Evolutionary conservation across 2,797 vertebrate species (phyloP), one percentile per base, ranked within the genome.

Genomic region (Austrolebias charrua): DNA sequence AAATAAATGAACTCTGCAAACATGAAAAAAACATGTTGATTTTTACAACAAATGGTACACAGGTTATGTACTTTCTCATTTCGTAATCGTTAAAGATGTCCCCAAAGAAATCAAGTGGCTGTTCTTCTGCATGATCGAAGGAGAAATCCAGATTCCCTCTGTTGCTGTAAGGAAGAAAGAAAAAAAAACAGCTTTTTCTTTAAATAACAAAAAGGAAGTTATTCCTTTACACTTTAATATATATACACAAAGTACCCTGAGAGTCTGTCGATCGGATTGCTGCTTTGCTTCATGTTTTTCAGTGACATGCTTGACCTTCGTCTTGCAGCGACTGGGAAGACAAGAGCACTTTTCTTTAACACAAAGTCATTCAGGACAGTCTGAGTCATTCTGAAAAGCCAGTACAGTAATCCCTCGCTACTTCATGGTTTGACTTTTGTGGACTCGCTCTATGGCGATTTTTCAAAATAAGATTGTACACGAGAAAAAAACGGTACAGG

Each of bases 71-170:
- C 96, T 95, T 98, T 91, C 92, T 96, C 82, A 86, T 94, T 82
- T 95, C 95, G 84, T 91, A 96, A 77, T 90, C 94, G 88, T 90
- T 89, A 88, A 98, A 93, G 89, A 98, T 94, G 91, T 98, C 96
- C 83, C 97, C 96, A 79, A 98, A 95, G 63, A 91, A 86, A 76
- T 95, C 95, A 55, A 97, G 83, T 78, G 94, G 91, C 74, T 91
- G 90, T 77, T 98, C 97, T 80, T 96, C 95, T 70, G 95, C 94
- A 79, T 83, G 90, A 87, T 98, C 97, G 78, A 97, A 96, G 81
- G 96, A 98, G 92, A 98, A 98, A 84, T 97, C 96, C 88, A 96
- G 91, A 76, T 94, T 60, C 81, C 87, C 78, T 69, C 57, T 92
- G 83, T 64, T 78, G 87, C 93, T 95, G 92, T 60, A 84, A 90